Evolutionary conservation across 2,888 invertebrate species (phyloP).

Genomic region (Drosophila nr. medialis): DNA sequence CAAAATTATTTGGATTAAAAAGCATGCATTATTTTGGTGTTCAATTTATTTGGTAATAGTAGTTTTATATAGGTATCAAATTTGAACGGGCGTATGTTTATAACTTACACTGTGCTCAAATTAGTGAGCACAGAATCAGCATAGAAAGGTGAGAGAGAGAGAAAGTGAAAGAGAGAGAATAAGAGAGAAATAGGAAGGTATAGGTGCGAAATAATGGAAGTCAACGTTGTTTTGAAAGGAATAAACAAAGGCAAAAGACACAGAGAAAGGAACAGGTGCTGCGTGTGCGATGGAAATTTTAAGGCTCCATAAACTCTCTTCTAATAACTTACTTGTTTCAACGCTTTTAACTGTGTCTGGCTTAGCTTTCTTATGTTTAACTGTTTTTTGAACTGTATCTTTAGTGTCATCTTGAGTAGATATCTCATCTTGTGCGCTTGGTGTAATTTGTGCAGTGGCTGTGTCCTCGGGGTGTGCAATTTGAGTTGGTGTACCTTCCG

Average conservation of each 20-base stretch:
- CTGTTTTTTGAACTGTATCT: conserved; percentile 84
- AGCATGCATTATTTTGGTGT: conserved; percentile 31
- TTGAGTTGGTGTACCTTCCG: conserved; percentile 66
- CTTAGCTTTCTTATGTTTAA: conserved; percentile 84
- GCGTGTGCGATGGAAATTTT: conserved; percentile 54
- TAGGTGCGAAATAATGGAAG: conserved; percentile 48
- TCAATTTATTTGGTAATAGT: conserved; percentile 27
- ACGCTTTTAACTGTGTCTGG: conserved; percentile 74
- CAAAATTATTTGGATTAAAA: conserved; percentile 11
- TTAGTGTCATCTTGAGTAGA: conserved; percentile 82
- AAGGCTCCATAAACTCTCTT: conserved; percentile 64
- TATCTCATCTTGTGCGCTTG: conserved; percentile 82
- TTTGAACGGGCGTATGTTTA: conserved; percentile 11
- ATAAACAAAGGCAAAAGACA: conserved; percentile 64
- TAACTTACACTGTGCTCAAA: conserved; percentile 27
- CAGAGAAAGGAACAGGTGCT: conserved; percentile 61
- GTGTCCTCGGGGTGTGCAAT: conserved; percentile 82
- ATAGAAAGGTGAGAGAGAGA: conserved; percentile 14
- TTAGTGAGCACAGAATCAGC: conserved; percentile 25
- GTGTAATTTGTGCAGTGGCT: conserved; percentile 85
- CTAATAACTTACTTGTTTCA: conserved; percentile 84
- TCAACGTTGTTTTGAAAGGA: conserved; percentile 58
- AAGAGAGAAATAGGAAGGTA: conserved; percentile 39
- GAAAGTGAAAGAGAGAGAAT: conserved; percentile 32
- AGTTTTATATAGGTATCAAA: conserved; percentile 20